A percentile compares a stretch with the other conserved stretches of the same genome.
phyloP scores from a whole-genome alignment of 2,113 vertebrate genomes.

The Bambusicola thoracicus region DNA sequence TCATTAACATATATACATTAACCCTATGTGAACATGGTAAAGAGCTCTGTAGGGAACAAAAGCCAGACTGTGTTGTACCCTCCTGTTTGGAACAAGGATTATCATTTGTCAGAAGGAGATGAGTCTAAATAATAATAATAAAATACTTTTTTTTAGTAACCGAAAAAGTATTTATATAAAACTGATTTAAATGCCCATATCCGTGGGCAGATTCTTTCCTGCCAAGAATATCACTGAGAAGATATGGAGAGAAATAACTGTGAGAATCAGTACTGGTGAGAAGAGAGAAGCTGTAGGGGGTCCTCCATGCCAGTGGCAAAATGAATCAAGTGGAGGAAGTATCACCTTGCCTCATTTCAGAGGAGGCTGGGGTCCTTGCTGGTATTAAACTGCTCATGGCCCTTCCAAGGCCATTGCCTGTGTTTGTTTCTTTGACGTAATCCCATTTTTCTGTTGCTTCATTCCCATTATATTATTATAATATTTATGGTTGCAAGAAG shows the following conservation, averaged over 20 bases:
- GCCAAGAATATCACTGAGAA: neutral
- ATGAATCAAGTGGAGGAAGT: neutral
- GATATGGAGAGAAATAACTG: neutral
- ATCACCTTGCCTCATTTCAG: neutral
- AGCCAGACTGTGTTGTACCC: neutral
- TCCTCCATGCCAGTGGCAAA: neutral
- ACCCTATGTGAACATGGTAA: neutral
- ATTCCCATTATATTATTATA: neutral
- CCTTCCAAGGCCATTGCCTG: neutral
- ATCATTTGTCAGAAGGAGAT: neutral
- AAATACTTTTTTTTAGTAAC: neutral
- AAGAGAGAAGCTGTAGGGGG: neutral
- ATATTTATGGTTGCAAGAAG: neutral
- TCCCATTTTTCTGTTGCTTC: neutral
- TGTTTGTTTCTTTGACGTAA: neutral
- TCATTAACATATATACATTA: slow-evolving; percentile 23
- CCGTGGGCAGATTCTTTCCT: neutral
- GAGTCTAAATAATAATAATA: neutral
- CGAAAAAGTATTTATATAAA: neutral
- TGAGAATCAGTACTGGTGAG: neutral
- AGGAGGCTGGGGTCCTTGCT: neutral
- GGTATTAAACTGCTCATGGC: accelerated
- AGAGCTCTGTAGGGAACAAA: neutral
- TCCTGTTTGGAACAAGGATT: neutral
- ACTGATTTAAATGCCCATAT: neutral